A percentile compares a stretch with the other conserved stretches of the same genome.
These are phyloP conservation scores for Agelastica alni DNA, from an alignment of 2,888 invertebrate species.

Conservation along the genomic window DNA sequence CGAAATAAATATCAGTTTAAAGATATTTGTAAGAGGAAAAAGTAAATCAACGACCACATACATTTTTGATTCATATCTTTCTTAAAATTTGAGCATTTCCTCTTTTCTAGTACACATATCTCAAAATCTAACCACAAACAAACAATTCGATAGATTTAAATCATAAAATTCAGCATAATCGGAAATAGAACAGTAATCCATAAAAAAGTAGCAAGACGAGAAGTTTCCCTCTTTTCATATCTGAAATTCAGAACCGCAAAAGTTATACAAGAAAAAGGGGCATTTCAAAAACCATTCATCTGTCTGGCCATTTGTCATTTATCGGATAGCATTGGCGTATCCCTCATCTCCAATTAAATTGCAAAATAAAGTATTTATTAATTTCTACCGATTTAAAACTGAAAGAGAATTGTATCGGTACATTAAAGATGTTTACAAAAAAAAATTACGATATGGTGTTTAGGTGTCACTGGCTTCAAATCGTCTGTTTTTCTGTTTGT, in stretches of 20 bases:
- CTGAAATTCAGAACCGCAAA: conserved; percentile 43
- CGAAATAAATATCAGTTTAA: not conserved
- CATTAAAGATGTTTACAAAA: too few species aligned
- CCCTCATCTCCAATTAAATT: not conserved
- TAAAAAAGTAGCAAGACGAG: conserved; percentile 38
- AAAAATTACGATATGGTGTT: too few species aligned
- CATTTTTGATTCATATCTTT: not conserved
- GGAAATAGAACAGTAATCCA: conserved; percentile 47
- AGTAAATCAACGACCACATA: conserved; percentile 1
- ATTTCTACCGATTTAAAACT: too few species aligned
- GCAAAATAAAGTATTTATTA: too few species aligned
- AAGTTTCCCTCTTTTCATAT: conserved; percentile 41
- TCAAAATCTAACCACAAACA: conserved; percentile 20
- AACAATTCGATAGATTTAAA: conserved; percentile 31
- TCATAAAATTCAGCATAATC: conserved; percentile 43
- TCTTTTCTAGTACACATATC: conserved; percentile 8
- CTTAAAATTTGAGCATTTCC: conserved; percentile 42
- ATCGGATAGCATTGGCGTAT: conserved; percentile 25
- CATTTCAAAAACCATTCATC: conserved; percentile 56
- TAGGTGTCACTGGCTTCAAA: too few species aligned
- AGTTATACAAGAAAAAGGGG: conserved; percentile 46
- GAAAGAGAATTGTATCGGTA: too few species aligned
- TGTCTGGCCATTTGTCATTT: conserved; percentile 53
- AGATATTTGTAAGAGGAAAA: conserved; percentile 40
- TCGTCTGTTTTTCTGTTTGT: too few species aligned